Evolutionary conservation across 2,797 vertebrate species (phyloP).

Genomic region (Diceros bicornis): DNA sequence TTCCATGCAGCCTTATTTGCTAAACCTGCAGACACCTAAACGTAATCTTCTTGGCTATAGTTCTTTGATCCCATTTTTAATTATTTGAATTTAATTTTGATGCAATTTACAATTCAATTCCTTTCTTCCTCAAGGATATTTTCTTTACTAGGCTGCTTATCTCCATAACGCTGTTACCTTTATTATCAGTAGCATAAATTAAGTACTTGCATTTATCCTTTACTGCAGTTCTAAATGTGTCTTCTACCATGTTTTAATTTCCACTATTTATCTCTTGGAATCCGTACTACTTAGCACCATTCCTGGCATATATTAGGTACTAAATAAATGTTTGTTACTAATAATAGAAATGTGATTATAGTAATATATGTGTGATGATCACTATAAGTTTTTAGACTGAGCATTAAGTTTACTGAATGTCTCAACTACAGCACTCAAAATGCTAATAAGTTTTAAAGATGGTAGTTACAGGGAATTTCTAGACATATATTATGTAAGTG

Average conservation of each 20-base stretch:
- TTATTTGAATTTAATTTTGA: conserved; percentile 48
- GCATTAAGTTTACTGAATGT: background rate
- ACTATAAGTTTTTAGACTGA: background rate
- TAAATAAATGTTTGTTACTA: background rate
- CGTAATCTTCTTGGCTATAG: background rate
- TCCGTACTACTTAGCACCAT: background rate
- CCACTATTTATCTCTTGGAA: background rate
- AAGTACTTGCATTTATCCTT: background rate
- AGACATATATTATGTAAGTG: background rate
- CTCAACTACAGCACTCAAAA: background rate
- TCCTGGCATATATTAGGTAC: background rate
- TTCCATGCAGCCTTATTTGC: background rate
- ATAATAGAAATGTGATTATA: background rate
- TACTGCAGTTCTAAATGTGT: background rate
- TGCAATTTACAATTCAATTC: background rate
- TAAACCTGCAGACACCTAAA: background rate
- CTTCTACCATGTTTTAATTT: background rate
- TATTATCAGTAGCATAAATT: conserved; percentile 2
- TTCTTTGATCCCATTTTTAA: background rate
- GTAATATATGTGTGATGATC: background rate
- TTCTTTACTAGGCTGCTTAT: background rate
- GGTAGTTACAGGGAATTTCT: background rate
- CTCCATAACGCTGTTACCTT: background rate
- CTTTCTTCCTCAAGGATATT: background rate
- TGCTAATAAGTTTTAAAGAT: conserved; percentile 33